phyloP scores from a whole-genome alignment of 2,113 vertebrate genomes.

The Urocolius indicus region DNA sequence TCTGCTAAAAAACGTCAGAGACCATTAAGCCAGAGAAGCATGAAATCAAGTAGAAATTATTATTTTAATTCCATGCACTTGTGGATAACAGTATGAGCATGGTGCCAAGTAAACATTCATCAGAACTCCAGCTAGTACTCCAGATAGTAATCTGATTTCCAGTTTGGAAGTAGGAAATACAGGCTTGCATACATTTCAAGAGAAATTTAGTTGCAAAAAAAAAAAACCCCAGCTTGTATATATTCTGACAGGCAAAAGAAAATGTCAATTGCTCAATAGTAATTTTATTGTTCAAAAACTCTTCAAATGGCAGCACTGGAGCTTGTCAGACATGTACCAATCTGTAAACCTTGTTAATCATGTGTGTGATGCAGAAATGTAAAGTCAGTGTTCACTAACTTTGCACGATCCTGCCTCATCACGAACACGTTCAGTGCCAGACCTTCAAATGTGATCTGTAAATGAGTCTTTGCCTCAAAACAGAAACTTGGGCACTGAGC shows the following conservation, averaged over 20 bases:
- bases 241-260: slow-evolving; percentile 20
- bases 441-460: slow-evolving; percentile 8
- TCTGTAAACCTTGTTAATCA: neutral
- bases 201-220: slow-evolving; percentile 1
- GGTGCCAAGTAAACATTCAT: slow-evolving; percentile 75
- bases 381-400: neutral
- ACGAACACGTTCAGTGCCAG: neutral
- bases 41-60: slow-evolving; percentile 80
- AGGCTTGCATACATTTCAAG: neutral
- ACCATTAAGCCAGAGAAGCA: slow-evolving; percentile 76
- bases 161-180: slow-evolving; percentile 36
- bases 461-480: neutral
- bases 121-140: slow-evolving; percentile 47
- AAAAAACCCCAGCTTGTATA: neutral
- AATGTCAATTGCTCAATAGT: neutral
- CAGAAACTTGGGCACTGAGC: neutral
- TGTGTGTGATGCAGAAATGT: neutral
- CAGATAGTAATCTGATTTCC: slow-evolving; percentile 58
- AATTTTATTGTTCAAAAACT: neutral
- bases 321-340: neutral
- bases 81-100: slow-evolving; percentile 65
- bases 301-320: neutral
- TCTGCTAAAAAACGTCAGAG: slow-evolving; percentile 67
- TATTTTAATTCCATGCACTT: slow-evolving; percentile 78
- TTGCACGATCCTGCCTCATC: neutral